Base-by-base conservation (phyloP, 1,140 invertebrate genomes). In the Penaeus indicus region DNA sequence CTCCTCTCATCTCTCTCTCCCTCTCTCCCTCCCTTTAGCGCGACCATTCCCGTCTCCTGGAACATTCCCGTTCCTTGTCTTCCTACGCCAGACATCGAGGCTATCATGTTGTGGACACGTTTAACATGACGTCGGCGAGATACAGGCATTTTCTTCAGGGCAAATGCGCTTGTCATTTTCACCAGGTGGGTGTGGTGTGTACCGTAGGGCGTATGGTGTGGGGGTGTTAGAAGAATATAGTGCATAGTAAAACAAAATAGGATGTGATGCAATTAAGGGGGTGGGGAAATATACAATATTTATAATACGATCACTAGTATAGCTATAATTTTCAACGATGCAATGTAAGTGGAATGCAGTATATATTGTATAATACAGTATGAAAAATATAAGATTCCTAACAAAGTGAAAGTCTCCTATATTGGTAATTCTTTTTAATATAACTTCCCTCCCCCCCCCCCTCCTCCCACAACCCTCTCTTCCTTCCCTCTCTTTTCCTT, bases 121-220 rank as follows among this genome's bases (percentile, higher is more conserved):
- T 88, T 80, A 88, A 88, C 79, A 88, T 88, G 86, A 88, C 86
- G 3, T 67, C 79, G 1, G 86, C 86, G 16, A 63, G 86, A 54
- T 88, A 82, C 80, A 69, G 80, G 32, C 86, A 88, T 47, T 88
- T 88, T 18, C 78, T 88, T 16, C 86, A 88, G 38, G 86, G 86
- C 22, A 88, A 88, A 47, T 88, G 86, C 27, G 86, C 86, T 11
- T 88, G 86, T 62, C 86, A 88, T 27, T 88, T 88, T 60, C 86
- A 88, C 25, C 38, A 88, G 80, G 86, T 87, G 47, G 69, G 86
- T 82, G 19, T n/a, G n/a, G 54, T 54, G 54, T 54, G 5, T 54
- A 11, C 16, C 1, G 54, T 54, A 54, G 8, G 54, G 54, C 16
- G 54, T 54, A 25, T 16, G 3, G 38, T 72, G 13, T 72, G 13